Base-by-base conservation (phyloP, 2,888 invertebrate genomes). In the Gibbula magus region DNA sequence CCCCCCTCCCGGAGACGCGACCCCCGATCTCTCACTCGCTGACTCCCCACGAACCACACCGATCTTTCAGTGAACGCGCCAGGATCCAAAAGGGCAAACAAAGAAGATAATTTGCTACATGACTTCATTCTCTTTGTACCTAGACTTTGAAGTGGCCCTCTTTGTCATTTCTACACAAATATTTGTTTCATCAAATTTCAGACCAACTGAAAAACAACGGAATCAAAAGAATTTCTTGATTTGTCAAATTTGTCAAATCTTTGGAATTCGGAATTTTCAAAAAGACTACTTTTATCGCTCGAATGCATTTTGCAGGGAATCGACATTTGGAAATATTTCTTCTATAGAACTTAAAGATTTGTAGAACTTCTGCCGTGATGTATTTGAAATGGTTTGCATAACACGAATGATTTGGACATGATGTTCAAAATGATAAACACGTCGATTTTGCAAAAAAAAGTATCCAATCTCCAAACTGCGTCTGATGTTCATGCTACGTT, bases 121-220 rank as follows among this genome's bases (percentile, higher is more conserved):
- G 70, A 35, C 70, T 70, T 35, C 29, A 39, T 35, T 18, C 35
- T 20, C 39, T 70, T 70, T 70, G 13, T 32, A 39, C 29, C 32
- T 70, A 35, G 20, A 35, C 70, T 70, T 70, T 70, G 70, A 70
- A 70, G 70, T 70, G 70, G 70, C 35, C 35, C 39, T 35, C 35
- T 35, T 70, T 70, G 70, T 35, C 32, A 35, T 35, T 70, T 70
- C 70, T 35, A 70, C 35, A 70, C 70, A 70, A 70, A 70, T 70
- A 39, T 70, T 70, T 70, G 70, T 70, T 70, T 70, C 70, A 35
- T 70, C 70, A 70, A 70, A 70, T 70, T 32, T 70, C 61, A 70
- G 32, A 35, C 39, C 35, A 70, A 39, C 18, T 70, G 70, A 70
- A 70, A 39, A 70, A 70, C 20, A 35, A 35, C 25, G 35, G 35